A percentile compares a stretch with the other conserved stretches of the same genome.
Evolutionary conservation across 2,113 vertebrate genomes (phyloP).

Genomic region (Cephalopterus ornatus): DNA sequence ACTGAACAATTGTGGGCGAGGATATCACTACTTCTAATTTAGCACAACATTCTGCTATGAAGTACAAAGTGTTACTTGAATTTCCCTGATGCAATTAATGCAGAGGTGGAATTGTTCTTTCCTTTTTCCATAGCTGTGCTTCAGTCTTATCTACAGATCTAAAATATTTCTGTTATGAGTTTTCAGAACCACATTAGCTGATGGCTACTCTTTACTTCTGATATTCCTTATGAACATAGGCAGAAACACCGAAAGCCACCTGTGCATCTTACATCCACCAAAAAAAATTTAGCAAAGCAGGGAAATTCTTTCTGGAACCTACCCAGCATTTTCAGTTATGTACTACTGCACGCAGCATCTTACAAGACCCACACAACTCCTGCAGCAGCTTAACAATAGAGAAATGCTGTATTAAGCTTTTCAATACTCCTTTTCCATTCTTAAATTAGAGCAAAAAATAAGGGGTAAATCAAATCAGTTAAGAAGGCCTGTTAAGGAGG

Average conservation of each 20-base stretch:
- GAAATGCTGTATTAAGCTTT: neutral
- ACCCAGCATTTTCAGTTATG: neutral
- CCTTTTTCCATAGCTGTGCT: neutral
- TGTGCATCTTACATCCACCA: neutral
- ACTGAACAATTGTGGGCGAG: slow-evolving; percentile 39
- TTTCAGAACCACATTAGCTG: neutral
- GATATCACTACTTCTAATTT: slow-evolving; percentile 47
- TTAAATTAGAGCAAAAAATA: neutral
- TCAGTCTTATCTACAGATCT: neutral
- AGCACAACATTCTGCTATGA: slow-evolving; percentile 37
- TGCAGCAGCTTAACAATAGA: neutral
- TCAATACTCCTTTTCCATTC: neutral
- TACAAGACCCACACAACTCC: neutral
- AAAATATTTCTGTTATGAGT: neutral
- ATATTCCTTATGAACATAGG: neutral
- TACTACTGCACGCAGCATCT: neutral
- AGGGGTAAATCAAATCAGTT: neutral
- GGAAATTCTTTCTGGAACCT: neutral
- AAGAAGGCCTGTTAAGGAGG: neutral
- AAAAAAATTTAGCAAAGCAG: neutral
- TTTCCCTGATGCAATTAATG: slow-evolving; percentile 40
- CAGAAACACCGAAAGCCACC: neutral
- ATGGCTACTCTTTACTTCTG: neutral
- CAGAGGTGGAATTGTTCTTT: slow-evolving; percentile 44
- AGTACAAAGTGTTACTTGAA: slow-evolving; percentile 37